Conservation (phyloP, 2,888 invertebrate species). For the Eupithecia abbreviata region DNA sequence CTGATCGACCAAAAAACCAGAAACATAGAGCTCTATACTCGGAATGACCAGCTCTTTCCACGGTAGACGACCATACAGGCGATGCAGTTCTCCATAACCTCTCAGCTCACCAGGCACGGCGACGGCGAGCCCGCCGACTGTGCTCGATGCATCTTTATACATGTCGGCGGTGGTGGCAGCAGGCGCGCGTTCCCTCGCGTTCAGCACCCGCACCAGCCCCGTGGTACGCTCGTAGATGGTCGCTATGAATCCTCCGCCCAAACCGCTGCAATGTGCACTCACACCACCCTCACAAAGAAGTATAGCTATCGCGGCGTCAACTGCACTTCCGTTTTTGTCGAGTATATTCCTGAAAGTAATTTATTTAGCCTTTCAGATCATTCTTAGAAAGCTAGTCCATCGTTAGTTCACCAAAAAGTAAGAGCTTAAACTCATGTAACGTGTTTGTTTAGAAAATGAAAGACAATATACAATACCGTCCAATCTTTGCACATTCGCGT, state of each 20-base stretch:
- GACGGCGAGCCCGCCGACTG: too few species aligned
- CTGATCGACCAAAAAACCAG: too few species aligned
- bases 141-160: slow-evolving; percentile 76
- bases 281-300: slow-evolving; percentile 90
- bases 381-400: neutral
- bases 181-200: slow-evolving; percentile 91
- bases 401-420: neutral
- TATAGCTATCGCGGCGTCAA: slow-evolving; percentile 94
- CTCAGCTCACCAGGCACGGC: slow-evolving; percentile 83
- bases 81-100: slow-evolving; percentile 79
- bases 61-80: slow-evolving; percentile 67
- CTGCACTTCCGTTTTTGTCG: slow-evolving; percentile 88
- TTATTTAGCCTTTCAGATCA: too few species aligned
- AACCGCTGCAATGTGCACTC: slow-evolving; percentile 90
- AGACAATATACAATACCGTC: neutral
- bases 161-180: slow-evolving; percentile 86
- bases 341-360: slow-evolving; percentile 84
- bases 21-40: slow-evolving; percentile 85
- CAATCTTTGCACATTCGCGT: neutral
- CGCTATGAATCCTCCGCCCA: slow-evolving; percentile 96
- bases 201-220: slow-evolving; percentile 83
- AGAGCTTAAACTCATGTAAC: neutral
- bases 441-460: neutral
- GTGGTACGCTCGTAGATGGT: slow-evolving; percentile 88
- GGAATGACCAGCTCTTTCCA: slow-evolving; percentile 93